These are phyloP conservation scores for Pterocles burchelli DNA, from an alignment of 2,113 vertebrate genomes.

Conservation along the genomic window DNA sequence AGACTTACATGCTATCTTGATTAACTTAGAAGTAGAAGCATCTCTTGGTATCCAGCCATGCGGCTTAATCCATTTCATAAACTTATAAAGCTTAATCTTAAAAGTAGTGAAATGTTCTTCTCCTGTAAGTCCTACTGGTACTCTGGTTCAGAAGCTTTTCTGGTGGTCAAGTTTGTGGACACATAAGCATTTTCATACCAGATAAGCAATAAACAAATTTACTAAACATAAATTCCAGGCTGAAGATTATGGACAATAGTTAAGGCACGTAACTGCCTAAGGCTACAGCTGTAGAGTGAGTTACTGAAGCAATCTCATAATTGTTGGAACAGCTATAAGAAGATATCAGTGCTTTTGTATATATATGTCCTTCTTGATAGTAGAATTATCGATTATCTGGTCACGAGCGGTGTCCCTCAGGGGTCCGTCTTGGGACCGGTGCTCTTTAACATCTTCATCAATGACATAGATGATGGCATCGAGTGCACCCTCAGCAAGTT, in stretches of 20 bases:
- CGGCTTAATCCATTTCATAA: neutral
- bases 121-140: neutral
- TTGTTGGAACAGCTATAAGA: neutral
- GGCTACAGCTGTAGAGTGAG: neutral
- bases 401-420: too few species aligned
- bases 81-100: neutral
- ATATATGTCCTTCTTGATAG: neutral
- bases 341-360: neutral
- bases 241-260: neutral
- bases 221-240: neutral
- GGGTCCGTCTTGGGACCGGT: too few species aligned
- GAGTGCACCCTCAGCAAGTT: too few species aligned
- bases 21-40: neutral
- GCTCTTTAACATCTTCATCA: too few species aligned
- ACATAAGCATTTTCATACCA: neutral
- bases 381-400: too few species aligned
- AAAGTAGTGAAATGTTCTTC: neutral
- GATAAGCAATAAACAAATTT: neutral
- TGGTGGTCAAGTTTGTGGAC: neutral
- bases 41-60: neutral
- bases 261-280: neutral
- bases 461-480: too few species aligned
- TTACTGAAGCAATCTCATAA: neutral
- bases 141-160: neutral
- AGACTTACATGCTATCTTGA: fast-evolving